Evolutionary conservation across 2,797 vertebrate genomes (phyloP), one percentile per base, ranked within the genome.

Genomic region (Nasua narica): DNA sequence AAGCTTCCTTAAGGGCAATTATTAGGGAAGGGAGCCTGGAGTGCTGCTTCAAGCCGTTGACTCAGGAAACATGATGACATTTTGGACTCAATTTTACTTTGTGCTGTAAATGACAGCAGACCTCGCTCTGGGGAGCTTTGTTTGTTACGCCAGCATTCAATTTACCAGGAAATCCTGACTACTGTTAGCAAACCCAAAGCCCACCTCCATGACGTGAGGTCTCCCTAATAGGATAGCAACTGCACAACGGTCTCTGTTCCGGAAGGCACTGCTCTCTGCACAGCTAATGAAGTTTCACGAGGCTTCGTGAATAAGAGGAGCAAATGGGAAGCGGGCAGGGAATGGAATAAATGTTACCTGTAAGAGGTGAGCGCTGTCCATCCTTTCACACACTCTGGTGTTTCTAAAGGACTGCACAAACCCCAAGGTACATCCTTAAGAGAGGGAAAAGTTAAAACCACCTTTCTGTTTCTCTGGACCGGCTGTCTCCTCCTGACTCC

Each of bases 11-110:
- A 78, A 79, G 88, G 83, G 65, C 11, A 35, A 91, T 81, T 94
- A 91, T 67, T 86, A 94, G 96, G 4, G 29, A 96, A 92, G 43
- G 93, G 60, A 94, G 40, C 11, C 88, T 62, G 0, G 0, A 81
- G 11, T 54, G 81, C 37, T 72, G 70, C 58, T 79, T 87, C 60
- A 58, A 96, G 87, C 58, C 81, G 60, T 90, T 29, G 69, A 37
- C 76, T 79, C 56, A 72, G 65, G 84, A 89, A 98, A 94, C 25
- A 7, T 48, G 72, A 60, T 93, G 90, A 65, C 12, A 35, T n/a
- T 96, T 87, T 82, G 69, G 76, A 95, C 15, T 96, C n/a, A 7
- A 13, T 96, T 82, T 97, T 78, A 94, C 48, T 72, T 87, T 40
- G 43, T 46, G 40, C 43, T 2, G 4, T 70, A 79, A 81, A 52